Conservation (phyloP, 2,113 vertebrate genomes). For the Xiphorhynchus elegans region DNA sequence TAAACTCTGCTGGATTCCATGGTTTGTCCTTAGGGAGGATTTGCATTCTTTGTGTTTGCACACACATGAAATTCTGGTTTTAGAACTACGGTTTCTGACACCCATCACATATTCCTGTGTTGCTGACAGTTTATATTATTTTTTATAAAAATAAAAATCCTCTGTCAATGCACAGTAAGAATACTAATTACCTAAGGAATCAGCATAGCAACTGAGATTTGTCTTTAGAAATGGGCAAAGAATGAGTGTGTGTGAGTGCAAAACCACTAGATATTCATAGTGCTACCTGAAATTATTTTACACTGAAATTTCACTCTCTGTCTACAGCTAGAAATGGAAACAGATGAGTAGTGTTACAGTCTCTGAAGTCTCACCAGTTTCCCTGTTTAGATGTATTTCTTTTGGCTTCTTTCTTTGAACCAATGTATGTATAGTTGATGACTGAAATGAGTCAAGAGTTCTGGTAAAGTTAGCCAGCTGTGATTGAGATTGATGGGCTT, state of each 20-base stretch:
- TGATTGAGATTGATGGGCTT: slow-evolving; percentile 19
- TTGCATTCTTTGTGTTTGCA: not conserved
- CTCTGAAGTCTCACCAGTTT: not conserved
- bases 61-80: not conserved
- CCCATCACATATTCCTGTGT: not conserved
- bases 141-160: not conserved
- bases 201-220: not conserved
- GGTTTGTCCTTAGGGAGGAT: not conserved
- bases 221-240: not conserved
- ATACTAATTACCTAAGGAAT: not conserved
- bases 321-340: not conserved
- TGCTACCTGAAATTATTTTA: not conserved
- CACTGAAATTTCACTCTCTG: not conserved
- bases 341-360: not conserved
- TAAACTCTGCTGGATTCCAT: not conserved
- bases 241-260: not conserved
- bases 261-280: not conserved
- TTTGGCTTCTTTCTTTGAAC: not conserved
- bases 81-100: not conserved
- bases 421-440: not conserved
- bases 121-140: not conserved
- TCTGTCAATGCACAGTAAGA: not conserved
- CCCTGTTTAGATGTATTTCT: not conserved
- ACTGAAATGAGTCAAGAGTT: not conserved
- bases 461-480: not conserved